Conservation (phyloP, 1,140 invertebrate genomes). For the Drepana arcuata region DNA sequence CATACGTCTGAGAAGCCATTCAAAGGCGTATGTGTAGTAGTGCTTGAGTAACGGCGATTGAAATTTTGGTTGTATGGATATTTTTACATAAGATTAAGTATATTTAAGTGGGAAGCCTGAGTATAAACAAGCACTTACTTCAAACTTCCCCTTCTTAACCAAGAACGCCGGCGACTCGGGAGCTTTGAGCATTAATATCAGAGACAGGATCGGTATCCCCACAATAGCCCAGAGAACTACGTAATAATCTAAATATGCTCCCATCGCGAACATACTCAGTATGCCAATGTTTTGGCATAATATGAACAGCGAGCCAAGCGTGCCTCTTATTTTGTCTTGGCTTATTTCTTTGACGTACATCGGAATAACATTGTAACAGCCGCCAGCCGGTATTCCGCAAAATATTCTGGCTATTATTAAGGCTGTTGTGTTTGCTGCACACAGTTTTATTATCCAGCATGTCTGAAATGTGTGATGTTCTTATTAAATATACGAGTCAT, state of each 20-base stretch:
- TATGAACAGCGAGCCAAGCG: constrained; percentile 8
- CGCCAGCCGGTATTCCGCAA: constrained; percentile 12
- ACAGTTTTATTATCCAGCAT: constrained; percentile 18
- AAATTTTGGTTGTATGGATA: background rate
- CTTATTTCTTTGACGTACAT: constrained; percentile 21
- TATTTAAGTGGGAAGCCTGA: too few relatives aligned
- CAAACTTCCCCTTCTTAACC: constrained; percentile 7
- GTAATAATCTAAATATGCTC: constrained; percentile 61
- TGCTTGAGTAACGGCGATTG: too few relatives aligned
- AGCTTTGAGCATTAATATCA: constrained; percentile 6
- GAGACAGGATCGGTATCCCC: background rate
- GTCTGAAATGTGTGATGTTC: constrained; percentile 8
- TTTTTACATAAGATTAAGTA: too few relatives aligned
- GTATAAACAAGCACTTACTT: too few relatives aligned
- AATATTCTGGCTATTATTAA: constrained; percentile 14
- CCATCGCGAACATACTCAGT: constrained; percentile 67
- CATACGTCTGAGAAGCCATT: too few relatives aligned
- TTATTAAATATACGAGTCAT: background rate
- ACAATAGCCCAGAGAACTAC: constrained; percentile 11
- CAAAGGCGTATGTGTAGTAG: too few relatives aligned
- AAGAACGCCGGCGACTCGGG: constrained; percentile 15
- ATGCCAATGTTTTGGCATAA: constrained; percentile 13
- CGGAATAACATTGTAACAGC: constrained; percentile 12
- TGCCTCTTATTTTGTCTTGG: constrained; percentile 13
- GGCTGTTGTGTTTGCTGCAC: constrained; percentile 1